Conservation (phyloP, 2,888 invertebrate genomes). For the Mimumesa dahlbomi region DNA sequence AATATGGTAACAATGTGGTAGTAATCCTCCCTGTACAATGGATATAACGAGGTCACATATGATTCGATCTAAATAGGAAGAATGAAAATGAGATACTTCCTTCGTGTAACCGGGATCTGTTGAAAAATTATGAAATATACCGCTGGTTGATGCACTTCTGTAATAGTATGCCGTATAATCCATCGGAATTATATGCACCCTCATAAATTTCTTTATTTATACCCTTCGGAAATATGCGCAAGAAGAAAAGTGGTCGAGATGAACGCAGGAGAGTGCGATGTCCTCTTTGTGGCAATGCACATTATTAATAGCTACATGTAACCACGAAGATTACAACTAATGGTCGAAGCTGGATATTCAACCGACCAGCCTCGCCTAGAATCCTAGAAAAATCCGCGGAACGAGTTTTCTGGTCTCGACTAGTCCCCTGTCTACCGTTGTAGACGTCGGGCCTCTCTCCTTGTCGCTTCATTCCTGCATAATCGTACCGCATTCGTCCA, state of each 20-base stretch:
- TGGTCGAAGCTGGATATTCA: constrained; percentile 47
- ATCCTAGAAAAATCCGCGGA: constrained; percentile 48
- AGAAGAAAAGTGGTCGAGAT: constrained; percentile 38
- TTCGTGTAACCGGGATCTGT: constrained; percentile 1
- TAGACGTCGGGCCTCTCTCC: constrained; percentile 31
- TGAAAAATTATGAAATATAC: constrained; percentile 11
- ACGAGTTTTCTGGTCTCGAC: constrained; percentile 47
- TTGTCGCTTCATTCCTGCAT: constrained; percentile 47
- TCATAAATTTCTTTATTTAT: constrained; percentile 15
- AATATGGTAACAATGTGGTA: constrained; percentile 36
- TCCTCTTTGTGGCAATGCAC: constrained; percentile 48
- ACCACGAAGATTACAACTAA: constrained; percentile 51
- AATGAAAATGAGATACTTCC: constrained; percentile 23
- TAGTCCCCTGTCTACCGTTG: constrained; percentile 43
- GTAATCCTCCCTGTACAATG: constrained; percentile 1
- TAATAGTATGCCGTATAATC: too few species aligned
- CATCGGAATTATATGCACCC: too few species aligned
- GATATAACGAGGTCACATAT: constrained; percentile 39
- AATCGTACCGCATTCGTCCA: constrained; percentile 40
- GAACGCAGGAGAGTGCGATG: constrained; percentile 44
- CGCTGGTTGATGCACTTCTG: too few species aligned
- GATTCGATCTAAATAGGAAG: constrained; percentile 38
- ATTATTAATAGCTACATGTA: constrained; percentile 53
- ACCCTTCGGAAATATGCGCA: not conserved
- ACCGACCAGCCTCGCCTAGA: constrained; percentile 50